phyloP scores from a whole-genome alignment of 2,113 vertebrate species.

The Thamnophis sirtalis region DNA sequence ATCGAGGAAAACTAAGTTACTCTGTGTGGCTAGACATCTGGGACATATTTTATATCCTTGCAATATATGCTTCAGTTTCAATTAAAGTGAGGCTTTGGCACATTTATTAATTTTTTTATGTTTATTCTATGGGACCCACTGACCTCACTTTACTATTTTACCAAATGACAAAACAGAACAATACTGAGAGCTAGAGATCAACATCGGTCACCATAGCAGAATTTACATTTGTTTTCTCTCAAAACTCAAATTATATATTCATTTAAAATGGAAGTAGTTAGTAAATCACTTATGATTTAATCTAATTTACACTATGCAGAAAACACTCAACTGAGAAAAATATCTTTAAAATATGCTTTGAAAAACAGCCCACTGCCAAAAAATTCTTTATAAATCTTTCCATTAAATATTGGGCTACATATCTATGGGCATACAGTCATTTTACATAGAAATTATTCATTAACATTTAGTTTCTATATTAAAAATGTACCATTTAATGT shows the following conservation, averaged over 20 bases:
- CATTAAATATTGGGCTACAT: slow-evolving; percentile 17
- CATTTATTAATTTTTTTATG: slow-evolving; percentile 90
- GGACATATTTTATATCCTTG: slow-evolving; percentile 90
- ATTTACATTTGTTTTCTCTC: slow-evolving; percentile 72
- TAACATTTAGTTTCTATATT: slow-evolving; percentile 46
- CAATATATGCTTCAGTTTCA: slow-evolving; percentile 95
- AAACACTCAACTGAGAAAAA: background rate
- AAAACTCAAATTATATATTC: slow-evolving; percentile 69
- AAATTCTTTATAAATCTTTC: background rate
- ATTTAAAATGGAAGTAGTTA: slow-evolving; percentile 53
- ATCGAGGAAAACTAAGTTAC: slow-evolving; percentile 74
- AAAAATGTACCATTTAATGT: slow-evolving; percentile 8
- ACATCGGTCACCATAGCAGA: slow-evolving; percentile 65
- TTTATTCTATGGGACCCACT: slow-evolving; percentile 73
- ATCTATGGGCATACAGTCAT: slow-evolving; percentile 22
- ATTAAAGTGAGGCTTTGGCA: slow-evolving; percentile 95
- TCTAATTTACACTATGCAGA: background rate
- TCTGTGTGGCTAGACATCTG: slow-evolving; percentile 84
- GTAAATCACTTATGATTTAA: background rate
- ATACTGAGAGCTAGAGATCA: slow-evolving; percentile 71
- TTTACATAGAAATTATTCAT: slow-evolving; percentile 15
- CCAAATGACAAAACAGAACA: slow-evolving; percentile 73
- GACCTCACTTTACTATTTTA: slow-evolving; percentile 79
- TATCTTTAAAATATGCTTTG: background rate
- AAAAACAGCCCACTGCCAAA: background rate